Base-by-base conservation (phyloP, 1,140 invertebrate genomes). In the Teleogryllus occipitalis region DNA sequence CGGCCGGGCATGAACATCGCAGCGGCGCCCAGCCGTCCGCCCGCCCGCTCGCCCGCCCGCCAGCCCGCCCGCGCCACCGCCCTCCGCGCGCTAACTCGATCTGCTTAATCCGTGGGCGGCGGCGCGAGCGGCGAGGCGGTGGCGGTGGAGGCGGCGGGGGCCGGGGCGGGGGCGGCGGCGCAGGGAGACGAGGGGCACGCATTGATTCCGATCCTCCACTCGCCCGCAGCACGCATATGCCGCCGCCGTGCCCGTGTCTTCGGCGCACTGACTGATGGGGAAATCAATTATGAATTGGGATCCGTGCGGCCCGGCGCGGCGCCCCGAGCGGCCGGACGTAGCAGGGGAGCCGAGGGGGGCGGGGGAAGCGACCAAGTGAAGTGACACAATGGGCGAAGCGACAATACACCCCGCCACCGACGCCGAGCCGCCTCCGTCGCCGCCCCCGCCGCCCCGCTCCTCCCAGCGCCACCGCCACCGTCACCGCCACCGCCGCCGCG, bases 151-250 rank as follows among this genome's bases (percentile, higher is more conserved):
- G 27, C 27, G 27, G 27, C 5, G 1, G 27, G 27, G 27, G 27
- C 27, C 1, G 27, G 1, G 27, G 27, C 27, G 27, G 27, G 1
- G 27, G 27, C 1, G 27, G 27, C 10, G 10, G 54, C 54, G 10
- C 10, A 65, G 54, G 54, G 54, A 65, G 18, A 65, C 54, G 54
- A 10, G 18, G 54, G 54, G 54, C 10, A 65, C 10, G 54, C 54
- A 65, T 65, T 65, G 54, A 65, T 65, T 65, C 54, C 54, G 54
- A 65, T 65, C 54, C 54, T 65, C 54, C 54, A 65, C 54, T 65
- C 54, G 54, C 7, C 18, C 54, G 2, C 10, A 65, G 54, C 54
- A 65, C 54, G 54, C 54, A 65, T 65, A 65, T 65, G 54, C 54
- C 54, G 54, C 54, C 54, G 54, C 54, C 54, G 54, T 14, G 1